Percentiles rank a stretch among this genome's conserved stretches.
phyloP scores from a whole-genome alignment of 2,888 invertebrate species.

The Amblyjoppa fuscipennis region DNA sequence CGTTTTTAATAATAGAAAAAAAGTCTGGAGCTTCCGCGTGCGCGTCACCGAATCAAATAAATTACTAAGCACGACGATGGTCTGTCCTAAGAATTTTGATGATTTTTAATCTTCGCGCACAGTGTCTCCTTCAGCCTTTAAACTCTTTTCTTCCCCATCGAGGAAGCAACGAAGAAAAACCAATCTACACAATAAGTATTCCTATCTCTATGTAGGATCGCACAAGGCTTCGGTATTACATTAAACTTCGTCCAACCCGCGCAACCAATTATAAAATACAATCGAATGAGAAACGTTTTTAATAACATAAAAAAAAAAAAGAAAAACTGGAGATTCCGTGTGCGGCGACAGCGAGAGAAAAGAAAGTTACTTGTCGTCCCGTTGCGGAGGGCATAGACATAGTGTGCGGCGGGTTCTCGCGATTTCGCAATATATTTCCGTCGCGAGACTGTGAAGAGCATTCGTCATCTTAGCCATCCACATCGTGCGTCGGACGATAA shows the following conservation, averaged over 20 bases:
- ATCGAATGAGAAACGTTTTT: slow-evolving; percentile 23
- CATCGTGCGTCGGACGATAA: background rate
- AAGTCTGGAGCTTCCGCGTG: background rate
- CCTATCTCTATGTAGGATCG: background rate
- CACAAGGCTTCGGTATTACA: background rate
- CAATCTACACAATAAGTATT: background rate
- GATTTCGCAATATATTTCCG: slow-evolving; percentile 61
- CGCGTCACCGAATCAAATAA: background rate
- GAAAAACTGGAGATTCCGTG: background rate
- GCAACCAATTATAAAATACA: slow-evolving; percentile 42
- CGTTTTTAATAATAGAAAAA: background rate
- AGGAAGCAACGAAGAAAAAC: background rate
- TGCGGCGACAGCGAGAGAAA: slow-evolving; percentile 49
- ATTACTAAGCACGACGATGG: background rate
- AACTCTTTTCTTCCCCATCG: background rate
- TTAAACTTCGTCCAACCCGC: slow-evolving; percentile 27
- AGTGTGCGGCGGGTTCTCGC: slow-evolving; percentile 25
- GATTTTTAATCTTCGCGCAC: background rate
- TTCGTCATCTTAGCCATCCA: slow-evolving; percentile 38
- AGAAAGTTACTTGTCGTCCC: slow-evolving; percentile 62
- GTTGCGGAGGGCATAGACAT: background rate
- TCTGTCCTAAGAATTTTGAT: background rate
- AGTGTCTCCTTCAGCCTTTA: background rate
- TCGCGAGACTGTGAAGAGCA: slow-evolving; percentile 45
- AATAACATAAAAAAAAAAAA: background rate